Evolutionary conservation across 2,113 vertebrate genomes (phyloP), one percentile per base, ranked within the genome.

Genomic region (Cryptomyrus ogoouensis): DNA sequence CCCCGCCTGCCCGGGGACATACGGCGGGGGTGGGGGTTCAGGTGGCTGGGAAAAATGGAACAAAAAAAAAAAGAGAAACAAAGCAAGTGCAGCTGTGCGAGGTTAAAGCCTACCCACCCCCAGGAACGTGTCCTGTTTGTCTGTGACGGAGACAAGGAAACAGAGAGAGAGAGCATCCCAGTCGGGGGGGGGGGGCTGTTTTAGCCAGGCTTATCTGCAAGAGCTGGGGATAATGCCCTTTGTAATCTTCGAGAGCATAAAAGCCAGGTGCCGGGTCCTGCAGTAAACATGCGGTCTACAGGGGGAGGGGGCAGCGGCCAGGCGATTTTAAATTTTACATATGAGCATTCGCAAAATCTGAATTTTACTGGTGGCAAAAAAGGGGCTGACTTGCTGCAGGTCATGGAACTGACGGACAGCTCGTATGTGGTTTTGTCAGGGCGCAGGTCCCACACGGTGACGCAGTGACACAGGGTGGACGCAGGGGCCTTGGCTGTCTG

Each of bases 91-190:
- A 89, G 89, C 74, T 46, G 62, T 56, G 49, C 13, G 49, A 85
- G 87, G 84, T n/a, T 47, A 47, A 42, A 80, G 87, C 66, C 10
- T 53, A 50, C 46, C 39, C 77, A 15, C 35, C 77, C 39, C 39
- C 35, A 17, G 31, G 39, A 56, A 84, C 13, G 66, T 46, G 42
- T 77, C 47, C n/a, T 27, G 56, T 50, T 27, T 62, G 42, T 83
- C n/a, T 85, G 83, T 35, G 86, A 46, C 13, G 90, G 83, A 86
- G 77, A 74, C 31, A 35, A 47, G 15, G n/a, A 87, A 39, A 84
- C 35, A 84, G 80, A 84, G 42, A 5, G 52, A n/a, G 42, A 3
- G 44, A 47, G 83, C 39, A 44, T 12, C 39, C 21, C 24, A 35
- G n/a, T 17, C 9, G 17, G n/a, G 27, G 12, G 24, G 49, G 24